Conservation (phyloP, 1,140 invertebrate genomes). For the Drosophila eugracilis region DNA sequence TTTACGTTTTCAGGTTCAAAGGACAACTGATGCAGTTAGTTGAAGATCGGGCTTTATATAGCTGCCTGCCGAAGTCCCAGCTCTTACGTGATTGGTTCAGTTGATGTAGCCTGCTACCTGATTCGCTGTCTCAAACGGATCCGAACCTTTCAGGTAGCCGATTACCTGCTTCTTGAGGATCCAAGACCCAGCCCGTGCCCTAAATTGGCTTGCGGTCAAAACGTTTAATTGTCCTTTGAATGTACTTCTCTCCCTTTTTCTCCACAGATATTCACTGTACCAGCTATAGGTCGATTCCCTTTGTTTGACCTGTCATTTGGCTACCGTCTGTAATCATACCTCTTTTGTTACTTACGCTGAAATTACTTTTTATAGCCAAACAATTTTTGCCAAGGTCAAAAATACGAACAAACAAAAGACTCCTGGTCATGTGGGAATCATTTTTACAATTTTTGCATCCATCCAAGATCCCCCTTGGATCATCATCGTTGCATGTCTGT, state of each 20-base stretch:
- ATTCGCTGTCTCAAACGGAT: conserved; percentile 49
- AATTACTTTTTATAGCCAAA: conserved; percentile 59
- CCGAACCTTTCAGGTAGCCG: conserved; percentile 23
- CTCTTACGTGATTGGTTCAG: conserved; percentile 52
- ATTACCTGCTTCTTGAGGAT: neutral
- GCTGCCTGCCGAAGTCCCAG: neutral
- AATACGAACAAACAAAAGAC: conserved; percentile 38
- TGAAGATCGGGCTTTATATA: conserved; percentile 52
- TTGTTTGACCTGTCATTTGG: conserved; percentile 65
- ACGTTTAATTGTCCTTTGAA: conserved; percentile 71
- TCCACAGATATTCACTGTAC: conserved; percentile 14
- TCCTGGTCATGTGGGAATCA: conserved; percentile 20
- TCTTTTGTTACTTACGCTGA: conserved; percentile 30
- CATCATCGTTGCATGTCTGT: conserved; percentile 65
- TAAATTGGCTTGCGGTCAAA: conserved; percentile 84
- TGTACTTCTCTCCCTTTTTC: conserved; percentile 3
- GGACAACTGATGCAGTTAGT: conserved; percentile 63
- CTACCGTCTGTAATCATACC: conserved; percentile 44
- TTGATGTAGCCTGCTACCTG: conserved; percentile 51
- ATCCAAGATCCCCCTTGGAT: conserved; percentile 6
- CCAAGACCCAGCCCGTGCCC: conserved; percentile 49
- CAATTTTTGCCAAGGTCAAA: conserved; percentile 72
- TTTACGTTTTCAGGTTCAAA: conserved; percentile 37
- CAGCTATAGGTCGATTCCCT: conserved; percentile 8
- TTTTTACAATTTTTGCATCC: conserved; percentile 17